phyloP scores from a whole-genome alignment of 1,140 invertebrate species.

The Aethina tumida region DNA sequence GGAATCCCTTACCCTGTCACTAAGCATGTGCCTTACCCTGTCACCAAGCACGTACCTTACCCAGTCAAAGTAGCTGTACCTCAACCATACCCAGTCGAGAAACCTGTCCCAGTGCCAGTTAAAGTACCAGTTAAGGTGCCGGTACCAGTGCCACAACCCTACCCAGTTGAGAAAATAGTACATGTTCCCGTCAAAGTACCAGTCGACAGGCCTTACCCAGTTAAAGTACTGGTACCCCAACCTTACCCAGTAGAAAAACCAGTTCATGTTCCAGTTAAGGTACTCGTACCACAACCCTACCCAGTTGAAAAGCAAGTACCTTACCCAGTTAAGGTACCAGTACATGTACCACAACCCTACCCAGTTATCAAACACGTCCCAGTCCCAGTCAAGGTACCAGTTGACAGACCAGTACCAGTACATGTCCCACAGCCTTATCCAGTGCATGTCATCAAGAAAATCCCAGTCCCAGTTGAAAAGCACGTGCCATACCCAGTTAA shows the following conservation, averaged over 20 bases:
- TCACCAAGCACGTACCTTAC: constrained; percentile 43
- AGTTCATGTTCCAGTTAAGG: constrained; percentile 54
- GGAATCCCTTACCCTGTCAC: constrained; percentile 47
- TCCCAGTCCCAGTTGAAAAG: constrained; percentile 53
- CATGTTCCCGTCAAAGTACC: constrained; percentile 58
- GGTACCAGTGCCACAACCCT: constrained; percentile 44
- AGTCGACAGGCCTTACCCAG: constrained; percentile 53
- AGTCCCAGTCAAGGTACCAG: constrained; percentile 50
- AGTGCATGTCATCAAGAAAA: constrained; percentile 51
- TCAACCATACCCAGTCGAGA: constrained; percentile 49
- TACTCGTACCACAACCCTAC: constrained; percentile 61
- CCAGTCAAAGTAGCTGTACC: constrained; percentile 41
- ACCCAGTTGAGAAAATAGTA: constrained; percentile 52
- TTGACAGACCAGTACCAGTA: constrained; percentile 48
- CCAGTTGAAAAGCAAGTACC: constrained; percentile 57
- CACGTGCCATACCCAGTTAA: constrained; percentile 57
- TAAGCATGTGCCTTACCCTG: constrained; percentile 50
- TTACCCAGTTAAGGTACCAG: constrained; percentile 49
- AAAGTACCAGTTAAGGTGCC: constrained; percentile 48
- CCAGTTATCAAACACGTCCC: constrained; percentile 57
- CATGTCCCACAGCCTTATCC: constrained; percentile 44
- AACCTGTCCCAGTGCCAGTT: constrained; percentile 45
- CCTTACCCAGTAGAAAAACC: constrained; percentile 57
- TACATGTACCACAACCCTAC: constrained; percentile 52
- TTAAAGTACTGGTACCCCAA: constrained; percentile 51